phyloP scores from a whole-genome alignment of 2,888 invertebrate genomes.

The Carpatolechia fugitivella region DNA sequence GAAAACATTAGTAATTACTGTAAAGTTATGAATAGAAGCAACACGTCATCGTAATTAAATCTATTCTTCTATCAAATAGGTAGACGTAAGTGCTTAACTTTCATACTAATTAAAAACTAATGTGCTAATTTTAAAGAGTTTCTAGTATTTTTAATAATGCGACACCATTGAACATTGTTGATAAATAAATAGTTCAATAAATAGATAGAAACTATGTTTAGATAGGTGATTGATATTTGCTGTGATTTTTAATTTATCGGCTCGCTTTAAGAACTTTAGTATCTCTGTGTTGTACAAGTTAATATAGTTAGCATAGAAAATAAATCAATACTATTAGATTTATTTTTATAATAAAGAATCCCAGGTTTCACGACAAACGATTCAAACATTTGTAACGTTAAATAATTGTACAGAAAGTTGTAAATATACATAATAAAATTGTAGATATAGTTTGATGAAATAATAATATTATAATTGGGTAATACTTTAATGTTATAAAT shows the following conservation, averaged over 20 bases:
- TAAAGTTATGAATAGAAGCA: no score
- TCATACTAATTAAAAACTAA: no score
- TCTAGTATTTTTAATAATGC: constrained; percentile 20
- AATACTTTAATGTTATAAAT: no score
- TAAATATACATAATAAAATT: constrained; percentile 2
- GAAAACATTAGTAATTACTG: no score
- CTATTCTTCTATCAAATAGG: not conserved
- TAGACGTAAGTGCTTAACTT: no score
- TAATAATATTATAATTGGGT: no score
- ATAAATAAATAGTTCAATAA: constrained; percentile 25
- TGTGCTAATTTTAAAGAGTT: no score
- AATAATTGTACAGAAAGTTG: not conserved
- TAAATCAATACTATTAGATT: constrained; percentile 37
- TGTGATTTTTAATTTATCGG: constrained; percentile 58
- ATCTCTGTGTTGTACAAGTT: constrained; percentile 33
- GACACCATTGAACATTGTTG: constrained; percentile 48
- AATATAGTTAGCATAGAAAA: constrained; percentile 20
- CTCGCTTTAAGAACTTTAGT: constrained; percentile 30
- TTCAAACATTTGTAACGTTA: constrained; percentile 26
- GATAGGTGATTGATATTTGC: constrained; percentile 57
- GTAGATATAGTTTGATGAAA: not conserved
- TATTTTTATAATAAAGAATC: constrained; percentile 65
- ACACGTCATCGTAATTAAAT: no score
- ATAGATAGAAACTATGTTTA: constrained; percentile 33
- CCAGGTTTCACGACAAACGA: constrained; percentile 60